Percentiles rank a stretch among this genome's conserved stretches.
phyloP scores from a whole-genome alignment of 2,113 vertebrate genomes.

The Cranoglanis bouderius region DNA sequence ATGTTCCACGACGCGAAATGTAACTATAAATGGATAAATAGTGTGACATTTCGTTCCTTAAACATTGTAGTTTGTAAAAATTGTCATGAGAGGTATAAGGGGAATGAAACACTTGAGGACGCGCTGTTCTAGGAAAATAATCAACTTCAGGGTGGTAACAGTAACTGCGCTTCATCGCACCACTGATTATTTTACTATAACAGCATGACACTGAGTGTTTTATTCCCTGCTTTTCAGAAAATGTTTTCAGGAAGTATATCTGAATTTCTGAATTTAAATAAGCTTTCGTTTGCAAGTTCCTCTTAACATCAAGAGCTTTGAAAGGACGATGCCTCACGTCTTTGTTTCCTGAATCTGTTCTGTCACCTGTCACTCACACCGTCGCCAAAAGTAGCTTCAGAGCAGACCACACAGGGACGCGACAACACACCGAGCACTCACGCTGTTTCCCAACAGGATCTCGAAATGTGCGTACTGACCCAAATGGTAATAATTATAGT shows the following conservation, averaged over 20 bases:
- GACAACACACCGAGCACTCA: neutral
- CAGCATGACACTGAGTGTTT: neutral
- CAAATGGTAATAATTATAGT: slow-evolving; percentile 1
- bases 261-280: neutral
- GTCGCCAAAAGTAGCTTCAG: neutral
- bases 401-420: slow-evolving; percentile 41
- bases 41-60: neutral
- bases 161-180: neutral
- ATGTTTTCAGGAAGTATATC: neutral
- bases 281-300: neutral
- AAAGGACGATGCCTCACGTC: neutral
- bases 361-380: slow-evolving; percentile 22
- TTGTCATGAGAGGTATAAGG: neutral
- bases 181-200: neutral
- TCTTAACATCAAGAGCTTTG: neutral
- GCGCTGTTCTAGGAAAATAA: neutral
- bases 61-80: neutral
- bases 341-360: slow-evolving; percentile 42
- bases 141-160: neutral
- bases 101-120: neutral
- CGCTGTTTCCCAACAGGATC: neutral
- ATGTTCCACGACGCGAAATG: neutral
- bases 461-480: neutral
- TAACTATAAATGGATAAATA: neutral
- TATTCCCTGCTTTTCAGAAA: neutral